Evolutionary conservation across 2,113 vertebrate genomes (phyloP).

Genomic region (Chamaea fasciata): DNA sequence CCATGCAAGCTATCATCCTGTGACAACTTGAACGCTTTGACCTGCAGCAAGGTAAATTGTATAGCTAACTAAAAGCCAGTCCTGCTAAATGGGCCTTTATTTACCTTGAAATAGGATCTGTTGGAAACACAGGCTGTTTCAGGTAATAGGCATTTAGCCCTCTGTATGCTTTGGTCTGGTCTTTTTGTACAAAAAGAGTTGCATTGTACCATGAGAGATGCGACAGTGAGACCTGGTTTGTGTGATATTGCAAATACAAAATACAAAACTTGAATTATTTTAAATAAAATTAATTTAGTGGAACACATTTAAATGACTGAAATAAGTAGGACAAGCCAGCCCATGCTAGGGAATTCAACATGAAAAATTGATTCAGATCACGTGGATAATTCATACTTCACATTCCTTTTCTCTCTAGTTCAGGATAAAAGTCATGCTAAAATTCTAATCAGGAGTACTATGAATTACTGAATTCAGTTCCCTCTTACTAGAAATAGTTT

Average conservation of each 20-base stretch:
- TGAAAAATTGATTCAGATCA: constrained; percentile 20
- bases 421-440: neutral
- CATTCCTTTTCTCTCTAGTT: neutral
- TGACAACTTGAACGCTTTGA: constrained; percentile 3
- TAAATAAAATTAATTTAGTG: neutral
- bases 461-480: neutral
- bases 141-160: neutral
- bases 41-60: constrained; percentile 22
- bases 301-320: neutral
- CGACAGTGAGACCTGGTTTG: neutral
- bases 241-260: neutral
- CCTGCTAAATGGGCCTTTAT: constrained; percentile 43
- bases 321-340: neutral
- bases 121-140: neutral
- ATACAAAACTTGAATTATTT: neutral
- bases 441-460: neutral
- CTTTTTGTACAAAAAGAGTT: neutral
- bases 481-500: neutral
- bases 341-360: neutral
- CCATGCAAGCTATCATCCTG: neutral
- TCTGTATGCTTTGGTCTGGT: neutral
- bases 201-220: neutral
- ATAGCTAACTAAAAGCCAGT: neutral
- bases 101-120: constrained; percentile 30
- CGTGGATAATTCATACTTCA: constrained; percentile 8